Evolutionary conservation across 2,113 vertebrate genomes (phyloP), one percentile per base, ranked within the genome.

Genomic region (Donacobius atricapilla): DNA sequence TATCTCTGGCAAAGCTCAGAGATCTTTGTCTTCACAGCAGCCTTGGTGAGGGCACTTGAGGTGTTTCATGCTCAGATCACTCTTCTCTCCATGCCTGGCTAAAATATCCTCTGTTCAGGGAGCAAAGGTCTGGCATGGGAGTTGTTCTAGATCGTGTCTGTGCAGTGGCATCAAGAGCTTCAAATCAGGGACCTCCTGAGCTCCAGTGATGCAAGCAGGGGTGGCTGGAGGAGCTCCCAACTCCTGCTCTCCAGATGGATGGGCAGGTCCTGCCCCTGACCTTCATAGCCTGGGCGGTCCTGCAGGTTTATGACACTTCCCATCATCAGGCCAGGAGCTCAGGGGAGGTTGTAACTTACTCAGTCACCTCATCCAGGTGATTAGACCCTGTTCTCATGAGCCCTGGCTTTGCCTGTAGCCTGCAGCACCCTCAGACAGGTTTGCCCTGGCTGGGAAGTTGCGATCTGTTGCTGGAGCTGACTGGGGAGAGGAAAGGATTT

Each of bases 221-320:
- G 4, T 35, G 63, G 37, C 60, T 73, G 61, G 24, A 94, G 82
- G n/a, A 54, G 47, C 19, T 91, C 58, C 69, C 64, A 84, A n/a
- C 20, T 91, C 87, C 72, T 61, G 48, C 37, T 83, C 27, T 60
- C 24, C 64, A 30, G 39, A 9, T 30, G 77, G 69, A 65, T 7
- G 40, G 42, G 16, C 7, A 19, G 28, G n/a, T 15, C 7, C 6
- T 15, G 65, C 42, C 7, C 25, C 53, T 57, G 57, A 19, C 2
- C 7, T 37, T 27, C 65, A 3, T 0, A 82, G 73, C 65, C 39
- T 0, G 0, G 24, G 37, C 48, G 42, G 39, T 9, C 57, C 42
- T 70, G 58, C n/a, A 58, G 57, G 25, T 75, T 42, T 66, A 4
- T 47, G 65, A 37, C 69, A 15, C 10, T 66, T 42, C 23, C 4